Base-by-base conservation (phyloP, 92 coral and sea anemone species). In the Meandrina meandrites region DNA sequence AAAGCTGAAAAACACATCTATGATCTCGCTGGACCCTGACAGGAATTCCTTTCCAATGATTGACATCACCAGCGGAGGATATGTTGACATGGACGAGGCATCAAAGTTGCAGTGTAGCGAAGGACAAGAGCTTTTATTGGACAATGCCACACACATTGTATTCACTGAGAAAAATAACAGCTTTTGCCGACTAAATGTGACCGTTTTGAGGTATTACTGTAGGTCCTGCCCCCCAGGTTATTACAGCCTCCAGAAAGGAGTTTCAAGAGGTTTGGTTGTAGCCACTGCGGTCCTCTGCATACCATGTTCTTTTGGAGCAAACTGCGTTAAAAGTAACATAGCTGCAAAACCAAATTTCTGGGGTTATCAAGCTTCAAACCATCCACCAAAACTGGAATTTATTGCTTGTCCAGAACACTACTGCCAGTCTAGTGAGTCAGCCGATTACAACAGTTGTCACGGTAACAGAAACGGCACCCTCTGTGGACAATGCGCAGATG, bases 341-440 rank as follows among this genome's bases (percentile, higher is more conserved):
- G 89, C 86, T n/a, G 93, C 94, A 30, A 92, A 88, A 83, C 92
- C 87, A 19, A 86, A 90, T 35, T 94, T 94, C 87, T 94, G 94
- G 94, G 97, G 97, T 53, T 90, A 80, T 45, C 15, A 31, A 21
- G 74, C 47, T 3, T 5, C 78, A 4, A 37, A 50, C 4, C 18
- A 75, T 18, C 79, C 86, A 71, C 78, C 64, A 3, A n/a, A 53
- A 22, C 76, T 94, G 74, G 47, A 62, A 3, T 94, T 94, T 72
- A 78, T 78, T 3, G 68, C 87, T 15, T 94, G 97, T 74, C 97
- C 97, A 22, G 90, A 90, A 78, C 70, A 83, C 6, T 94, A 94
- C 71, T 94, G 97, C 15, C 91, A 92, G 0, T 6, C n/a, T 51
- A 47, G 28, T 1, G 16, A 27, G 28, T 8, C 79, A 13, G 19